Evolutionary conservation across 1,140 invertebrate species (phyloP), one percentile per base, ranked within the genome.

Genomic region (Chymomyza costata): DNA sequence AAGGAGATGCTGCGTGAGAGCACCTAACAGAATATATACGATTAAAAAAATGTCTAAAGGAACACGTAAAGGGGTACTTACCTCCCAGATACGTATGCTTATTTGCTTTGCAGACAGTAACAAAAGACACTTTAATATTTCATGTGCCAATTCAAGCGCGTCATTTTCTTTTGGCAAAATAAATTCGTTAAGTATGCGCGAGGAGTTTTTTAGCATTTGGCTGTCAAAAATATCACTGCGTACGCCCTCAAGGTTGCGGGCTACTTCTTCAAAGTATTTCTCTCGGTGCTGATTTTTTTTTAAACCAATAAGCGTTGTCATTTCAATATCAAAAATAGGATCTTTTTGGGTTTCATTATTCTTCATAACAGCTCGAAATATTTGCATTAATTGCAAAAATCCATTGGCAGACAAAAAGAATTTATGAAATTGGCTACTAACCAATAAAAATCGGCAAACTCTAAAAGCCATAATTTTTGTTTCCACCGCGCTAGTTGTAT

Each of bases 211-310:
- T 0, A 85, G 44, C 52, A 83, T 71, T 35, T 84, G 80, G 10
- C 69, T 62, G 41, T 85, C 84, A 15, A 84, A 85, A 6, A 83
- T 84, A 21, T 84, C 81, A 41, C 80, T 85, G 1, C 83, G 65
- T 6, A 82, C 76, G 1, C 80, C 82, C 53, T 85, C 83, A 41
- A 85, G 44, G 45, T 83, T 85, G 0, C 83, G 68, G 2, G 83
- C 83, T 10, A 85, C 83, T 19, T 85, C 83, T 47, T 85, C 73
- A n/a, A 85, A 85, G 28, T 85, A 85, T 15, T 85, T 83, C 49
- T 85, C 83, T 1, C 83, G 71, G 49, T 83, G 83, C 35, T 85
- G 83, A 41, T 82, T 82, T 0, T 68, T 52, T 14, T 85, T 85
- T 0, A 83, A 52, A 2, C 83, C 83, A 13, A 76, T 56, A 3